These are phyloP conservation scores for Alouatta palliata DNA, from an alignment of 2,113 vertebrate genomes.

Conservation along the genomic window DNA sequence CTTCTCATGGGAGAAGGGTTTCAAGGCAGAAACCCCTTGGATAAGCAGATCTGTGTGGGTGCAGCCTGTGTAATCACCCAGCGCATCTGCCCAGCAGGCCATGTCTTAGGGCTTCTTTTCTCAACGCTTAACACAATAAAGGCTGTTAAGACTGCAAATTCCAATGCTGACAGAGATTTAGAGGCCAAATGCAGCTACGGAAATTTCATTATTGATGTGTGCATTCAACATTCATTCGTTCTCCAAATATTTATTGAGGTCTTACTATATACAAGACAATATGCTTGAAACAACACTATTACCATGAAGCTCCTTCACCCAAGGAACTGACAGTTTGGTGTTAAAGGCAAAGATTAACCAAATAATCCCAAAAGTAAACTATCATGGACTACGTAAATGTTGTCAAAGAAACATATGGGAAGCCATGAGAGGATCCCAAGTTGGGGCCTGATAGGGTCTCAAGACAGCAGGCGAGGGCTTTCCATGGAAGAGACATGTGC, in stretches of 20 bases:
- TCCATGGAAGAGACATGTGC: background rate
- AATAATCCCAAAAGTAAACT: background rate
- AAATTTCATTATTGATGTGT: background rate
- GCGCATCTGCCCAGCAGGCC: background rate
- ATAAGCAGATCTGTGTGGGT: background rate
- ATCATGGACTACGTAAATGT: background rate
- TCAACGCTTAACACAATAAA: background rate
- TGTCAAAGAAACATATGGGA: background rate
- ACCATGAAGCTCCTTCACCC: background rate
- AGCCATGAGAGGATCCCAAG: background rate
- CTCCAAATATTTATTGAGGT: background rate
- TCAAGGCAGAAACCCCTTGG: background rate
- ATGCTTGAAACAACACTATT: constrained; percentile 4
- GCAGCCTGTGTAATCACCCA: background rate
- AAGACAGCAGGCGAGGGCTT: background rate
- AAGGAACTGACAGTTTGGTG: background rate
- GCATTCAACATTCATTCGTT: background rate
- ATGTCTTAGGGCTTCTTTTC: background rate
- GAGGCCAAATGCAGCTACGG: background rate
- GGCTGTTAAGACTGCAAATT: background rate
- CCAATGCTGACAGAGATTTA: background rate
- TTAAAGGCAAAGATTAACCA: constrained; percentile 35
- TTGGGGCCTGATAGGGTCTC: background rate
- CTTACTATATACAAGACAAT: background rate
- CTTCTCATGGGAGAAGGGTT: no score